Evolutionary conservation across 2,113 vertebrate genomes (phyloP), one percentile per base, ranked within the genome.

Genomic region (Indri indri): DNA sequence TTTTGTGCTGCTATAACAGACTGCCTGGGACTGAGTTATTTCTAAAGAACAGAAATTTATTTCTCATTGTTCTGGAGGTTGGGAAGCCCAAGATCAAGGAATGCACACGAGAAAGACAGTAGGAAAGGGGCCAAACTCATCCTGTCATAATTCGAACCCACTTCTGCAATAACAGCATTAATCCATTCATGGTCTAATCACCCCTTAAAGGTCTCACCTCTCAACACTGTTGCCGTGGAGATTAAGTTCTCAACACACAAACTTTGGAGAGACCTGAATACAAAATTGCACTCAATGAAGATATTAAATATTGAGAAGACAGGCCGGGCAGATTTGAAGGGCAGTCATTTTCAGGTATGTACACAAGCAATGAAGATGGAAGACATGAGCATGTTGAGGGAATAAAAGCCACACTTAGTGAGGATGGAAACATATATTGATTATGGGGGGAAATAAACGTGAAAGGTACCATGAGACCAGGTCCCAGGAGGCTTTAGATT

Each of bases 381-480:
- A 73, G 50, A 14, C 3, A 3, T 3, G 12, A 14, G 2, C 8
- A 2, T 32, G 54, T 7, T 20, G 45, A 40, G 74, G 32, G 66
- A 30, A 47, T 0, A 23, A 88, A 12, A 34, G 6, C 9, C 9
- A 22, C 30, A 65, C 32, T 3, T 8, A 47, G 34, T 10, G 37
- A 37, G 42, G n/a, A 1, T 25, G 16, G 66, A 54, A 57, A 2
- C 40, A 0, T 4, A 2, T 8, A 0, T 9, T 20, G n/a, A 32
- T 1, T 22, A 3, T 12, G 45, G 25, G 4, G 52, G 4, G 16
- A 37, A 2, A 25, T 6, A 1, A 66, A 34, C 4, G 10, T 6
- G 6, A 34, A n/a, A 30, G 18, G 3, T 3, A 20, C 5, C 12
- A 0, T 1, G 14, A 30, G 57, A 3, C 12, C 25, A 27, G 47